A percentile compares a stretch with the other conserved stretches of the same genome.
These are phyloP conservation scores for Philonicus albiceps DNA, from an alignment of 2,888 invertebrate genomes.

Conservation along the genomic window DNA sequence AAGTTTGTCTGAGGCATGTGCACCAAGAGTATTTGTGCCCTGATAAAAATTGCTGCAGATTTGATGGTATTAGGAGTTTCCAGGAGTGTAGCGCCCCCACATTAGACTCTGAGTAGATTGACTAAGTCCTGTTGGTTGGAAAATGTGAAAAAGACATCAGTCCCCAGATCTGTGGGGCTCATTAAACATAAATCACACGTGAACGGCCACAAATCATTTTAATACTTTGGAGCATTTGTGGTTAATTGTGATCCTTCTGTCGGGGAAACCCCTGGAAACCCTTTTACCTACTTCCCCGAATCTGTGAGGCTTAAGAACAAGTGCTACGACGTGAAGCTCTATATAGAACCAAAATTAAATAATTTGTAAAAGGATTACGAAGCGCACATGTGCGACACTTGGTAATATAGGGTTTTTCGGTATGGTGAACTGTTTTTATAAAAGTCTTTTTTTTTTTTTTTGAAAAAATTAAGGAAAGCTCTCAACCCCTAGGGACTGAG, in stretches of 20 bases:
- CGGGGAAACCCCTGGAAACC: background rate
- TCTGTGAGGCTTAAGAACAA: background rate
- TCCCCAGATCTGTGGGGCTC: background rate
- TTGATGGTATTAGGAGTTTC: background rate
- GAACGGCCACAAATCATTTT: slow-evolving; percentile 39
- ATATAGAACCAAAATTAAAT: background rate
- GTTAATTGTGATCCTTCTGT: slow-evolving; percentile 7
- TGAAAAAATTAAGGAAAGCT: background rate
- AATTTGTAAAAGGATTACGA: slow-evolving; percentile 37
- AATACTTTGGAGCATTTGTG: slow-evolving; percentile 40
- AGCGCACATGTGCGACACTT: slow-evolving; percentile 11
- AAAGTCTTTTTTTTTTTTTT: background rate
- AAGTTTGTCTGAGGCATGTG: background rate
- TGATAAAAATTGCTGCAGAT: background rate
- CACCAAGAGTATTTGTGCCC: background rate
- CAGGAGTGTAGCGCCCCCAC: background rate
- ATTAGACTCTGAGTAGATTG: background rate
- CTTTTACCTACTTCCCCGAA: background rate
- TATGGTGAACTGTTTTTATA: background rate
- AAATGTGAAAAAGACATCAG: background rate
- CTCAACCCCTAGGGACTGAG: background rate
- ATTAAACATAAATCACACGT: slow-evolving; percentile 39
- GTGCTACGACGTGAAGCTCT: background rate
- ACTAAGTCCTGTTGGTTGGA: background rate
- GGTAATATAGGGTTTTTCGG: background rate